These are phyloP conservation scores for Odiellus spinosus DNA, from an alignment of 2,888 invertebrate species.

Conservation along the genomic window DNA sequence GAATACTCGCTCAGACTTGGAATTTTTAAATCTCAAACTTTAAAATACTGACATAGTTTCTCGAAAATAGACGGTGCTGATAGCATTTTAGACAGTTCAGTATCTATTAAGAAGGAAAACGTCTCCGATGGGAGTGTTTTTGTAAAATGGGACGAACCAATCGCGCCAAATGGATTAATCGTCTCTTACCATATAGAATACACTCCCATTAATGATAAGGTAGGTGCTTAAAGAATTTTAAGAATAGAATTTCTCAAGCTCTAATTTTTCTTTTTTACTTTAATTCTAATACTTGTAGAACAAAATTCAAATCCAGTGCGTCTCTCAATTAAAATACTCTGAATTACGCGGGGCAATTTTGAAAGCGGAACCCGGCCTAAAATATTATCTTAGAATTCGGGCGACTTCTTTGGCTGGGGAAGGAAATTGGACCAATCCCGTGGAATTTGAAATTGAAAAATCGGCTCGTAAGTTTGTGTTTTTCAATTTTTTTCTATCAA, in stretches of 20 bases:
- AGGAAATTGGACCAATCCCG: constrained; percentile 21
- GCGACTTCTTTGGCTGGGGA: constrained; percentile 59
- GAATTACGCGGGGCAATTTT: constrained; percentile 12
- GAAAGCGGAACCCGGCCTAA: constrained; percentile 16
- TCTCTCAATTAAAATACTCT: constrained; percentile 39
- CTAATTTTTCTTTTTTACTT: too few species aligned
- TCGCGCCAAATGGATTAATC: constrained; percentile 70
- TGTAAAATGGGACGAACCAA: constrained; percentile 63
- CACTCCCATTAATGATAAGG: constrained; percentile 41
- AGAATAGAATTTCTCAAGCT: too few species aligned
- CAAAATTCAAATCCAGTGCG: constrained; percentile 37
- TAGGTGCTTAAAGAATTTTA: too few species aligned
- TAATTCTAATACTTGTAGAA: too few species aligned
- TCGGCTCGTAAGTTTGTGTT: too few species aligned
- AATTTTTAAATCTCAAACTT: too few species aligned
- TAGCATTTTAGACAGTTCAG: constrained; percentile 39
- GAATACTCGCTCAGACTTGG: too few species aligned
- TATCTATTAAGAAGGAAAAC: constrained; percentile 28
- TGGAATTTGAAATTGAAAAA: constrained; percentile 18
- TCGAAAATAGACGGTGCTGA: constrained; percentile 59
- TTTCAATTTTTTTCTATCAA: too few species aligned
- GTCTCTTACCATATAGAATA: constrained; percentile 68
- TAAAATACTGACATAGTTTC: too few species aligned
- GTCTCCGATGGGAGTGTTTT: constrained; percentile 38
- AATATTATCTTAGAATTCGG: constrained; percentile 51